phyloP scores from a whole-genome alignment of 2,113 vertebrate genomes.

The Rhizomys pruinosus region DNA sequence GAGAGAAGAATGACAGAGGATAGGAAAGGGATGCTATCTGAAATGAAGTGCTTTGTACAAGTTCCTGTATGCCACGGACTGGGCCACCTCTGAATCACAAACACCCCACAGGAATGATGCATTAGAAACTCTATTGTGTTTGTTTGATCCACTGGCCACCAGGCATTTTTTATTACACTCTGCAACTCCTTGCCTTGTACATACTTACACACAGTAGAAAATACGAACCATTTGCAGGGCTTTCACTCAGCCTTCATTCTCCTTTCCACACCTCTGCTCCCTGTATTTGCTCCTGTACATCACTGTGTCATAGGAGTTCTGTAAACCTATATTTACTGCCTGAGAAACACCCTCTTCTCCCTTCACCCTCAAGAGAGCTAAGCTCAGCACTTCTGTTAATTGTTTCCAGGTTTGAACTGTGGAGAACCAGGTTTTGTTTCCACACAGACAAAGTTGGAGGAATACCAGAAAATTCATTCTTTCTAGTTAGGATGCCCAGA shows the following conservation, averaged over 20 bases:
- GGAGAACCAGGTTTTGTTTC: conserved; percentile 53
- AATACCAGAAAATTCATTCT: conserved; percentile 14
- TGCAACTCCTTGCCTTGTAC: not conserved
- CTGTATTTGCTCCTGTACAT: conserved; percentile 37
- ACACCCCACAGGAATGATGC: not conserved
- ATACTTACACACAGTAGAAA: conserved; percentile 12
- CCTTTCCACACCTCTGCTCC: conserved; percentile 24
- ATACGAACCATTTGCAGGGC: not conserved
- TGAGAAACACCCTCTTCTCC: conserved; percentile 43
- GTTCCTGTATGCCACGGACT: conserved; percentile 37
- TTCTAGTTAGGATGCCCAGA: not conserved
- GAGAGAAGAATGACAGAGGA: not conserved
- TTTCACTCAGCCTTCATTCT: conserved; percentile 38
- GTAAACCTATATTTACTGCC: conserved; percentile 57
- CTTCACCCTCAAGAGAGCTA: conserved; percentile 46
- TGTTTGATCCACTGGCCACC: not conserved
- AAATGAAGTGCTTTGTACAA: conserved; percentile 23
- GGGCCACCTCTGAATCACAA: not conserved
- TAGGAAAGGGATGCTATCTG: not conserved
- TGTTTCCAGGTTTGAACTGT: conserved; percentile 69
- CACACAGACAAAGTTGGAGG: conserved; percentile 47
- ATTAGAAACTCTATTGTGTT: not conserved
- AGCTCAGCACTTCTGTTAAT: conserved; percentile 67
- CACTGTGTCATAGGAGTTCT: conserved; percentile 48
- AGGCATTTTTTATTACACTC: not conserved